Conservation (phyloP, 2,113 vertebrate species). For the Nothoprocta pentlandii region DNA sequence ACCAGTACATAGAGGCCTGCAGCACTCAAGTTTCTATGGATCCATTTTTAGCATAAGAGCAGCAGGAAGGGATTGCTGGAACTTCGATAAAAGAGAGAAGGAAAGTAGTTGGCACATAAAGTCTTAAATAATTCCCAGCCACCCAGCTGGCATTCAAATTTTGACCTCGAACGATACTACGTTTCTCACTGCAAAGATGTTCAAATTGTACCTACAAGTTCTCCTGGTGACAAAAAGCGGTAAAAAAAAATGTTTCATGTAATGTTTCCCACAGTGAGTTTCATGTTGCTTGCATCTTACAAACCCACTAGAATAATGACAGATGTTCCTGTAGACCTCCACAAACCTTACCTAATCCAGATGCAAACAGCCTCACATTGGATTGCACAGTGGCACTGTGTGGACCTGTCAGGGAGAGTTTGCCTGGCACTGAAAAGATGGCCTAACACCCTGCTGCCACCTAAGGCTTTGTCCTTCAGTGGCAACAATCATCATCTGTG, state of each 20-base stretch:
- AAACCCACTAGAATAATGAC: not conserved
- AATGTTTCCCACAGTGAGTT: not conserved
- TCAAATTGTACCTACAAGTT: not conserved
- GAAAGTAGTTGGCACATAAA: not conserved
- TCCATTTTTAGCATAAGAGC: not conserved
- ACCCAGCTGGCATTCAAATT: not conserved
- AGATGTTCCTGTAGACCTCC: not conserved
- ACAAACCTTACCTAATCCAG: not conserved
- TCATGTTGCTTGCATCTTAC: not conserved
- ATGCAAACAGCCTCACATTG: accelerated
- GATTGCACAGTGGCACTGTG: not conserved
- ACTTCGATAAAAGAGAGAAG: not conserved
- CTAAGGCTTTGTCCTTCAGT: not conserved
- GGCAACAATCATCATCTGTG: not conserved
- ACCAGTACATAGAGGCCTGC: not conserved
- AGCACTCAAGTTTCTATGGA: not conserved
- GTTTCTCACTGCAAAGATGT: not conserved
- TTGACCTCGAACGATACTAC: not conserved
- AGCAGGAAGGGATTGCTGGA: not conserved
- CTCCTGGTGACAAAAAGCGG: not conserved
- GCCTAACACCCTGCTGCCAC: not conserved
- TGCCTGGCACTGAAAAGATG: not conserved
- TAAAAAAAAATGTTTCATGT: not conserved
- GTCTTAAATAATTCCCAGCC: not conserved
- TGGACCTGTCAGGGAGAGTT: not conserved